phyloP scores from a whole-genome alignment of 2,113 vertebrate genomes.

The Anarhynchus alexandrinus region DNA sequence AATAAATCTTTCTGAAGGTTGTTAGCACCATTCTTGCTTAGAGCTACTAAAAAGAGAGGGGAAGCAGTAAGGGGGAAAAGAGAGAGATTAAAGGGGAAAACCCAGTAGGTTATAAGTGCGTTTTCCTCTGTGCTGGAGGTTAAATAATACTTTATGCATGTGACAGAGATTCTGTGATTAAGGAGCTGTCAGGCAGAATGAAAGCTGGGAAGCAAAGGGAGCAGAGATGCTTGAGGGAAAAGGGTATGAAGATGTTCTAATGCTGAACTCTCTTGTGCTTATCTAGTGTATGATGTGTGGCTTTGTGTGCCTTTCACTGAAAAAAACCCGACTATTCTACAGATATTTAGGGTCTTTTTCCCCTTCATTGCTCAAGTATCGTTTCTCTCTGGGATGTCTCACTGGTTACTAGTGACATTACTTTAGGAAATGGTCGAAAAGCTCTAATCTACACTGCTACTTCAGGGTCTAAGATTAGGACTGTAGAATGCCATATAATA shows the following conservation, averaged over 20 bases:
- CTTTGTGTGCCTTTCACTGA: neutral
- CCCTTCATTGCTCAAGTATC: neutral
- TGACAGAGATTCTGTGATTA: constrained; percentile 41
- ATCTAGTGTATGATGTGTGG: neutral
- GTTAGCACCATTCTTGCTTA: neutral
- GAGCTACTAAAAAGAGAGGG: constrained; percentile 2
- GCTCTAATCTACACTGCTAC: neutral
- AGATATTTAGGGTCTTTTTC: neutral
- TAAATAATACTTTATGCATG: constrained; percentile 39
- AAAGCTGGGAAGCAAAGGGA: constrained; percentile 26
- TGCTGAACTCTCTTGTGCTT: neutral
- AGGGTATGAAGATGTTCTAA: neutral
- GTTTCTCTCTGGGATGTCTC: neutral
- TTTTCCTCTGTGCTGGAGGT: constrained; percentile 46
- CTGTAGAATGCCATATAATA: neutral
- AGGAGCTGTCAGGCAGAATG: constrained; percentile 39
- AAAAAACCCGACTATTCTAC: neutral
- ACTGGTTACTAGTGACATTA: neutral
- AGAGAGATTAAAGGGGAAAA: constrained; percentile 35
- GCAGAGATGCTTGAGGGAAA: constrained; percentile 28
- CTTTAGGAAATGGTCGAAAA: neutral
- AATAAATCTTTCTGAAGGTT: constrained; percentile 5
- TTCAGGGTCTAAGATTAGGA: neutral
- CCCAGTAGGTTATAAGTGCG: neutral
- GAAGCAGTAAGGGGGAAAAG: neutral